Evolutionary conservation across 2,888 invertebrate species (phyloP), one percentile per base, ranked within the genome.

Genomic region (Lottia gigantea): DNA sequence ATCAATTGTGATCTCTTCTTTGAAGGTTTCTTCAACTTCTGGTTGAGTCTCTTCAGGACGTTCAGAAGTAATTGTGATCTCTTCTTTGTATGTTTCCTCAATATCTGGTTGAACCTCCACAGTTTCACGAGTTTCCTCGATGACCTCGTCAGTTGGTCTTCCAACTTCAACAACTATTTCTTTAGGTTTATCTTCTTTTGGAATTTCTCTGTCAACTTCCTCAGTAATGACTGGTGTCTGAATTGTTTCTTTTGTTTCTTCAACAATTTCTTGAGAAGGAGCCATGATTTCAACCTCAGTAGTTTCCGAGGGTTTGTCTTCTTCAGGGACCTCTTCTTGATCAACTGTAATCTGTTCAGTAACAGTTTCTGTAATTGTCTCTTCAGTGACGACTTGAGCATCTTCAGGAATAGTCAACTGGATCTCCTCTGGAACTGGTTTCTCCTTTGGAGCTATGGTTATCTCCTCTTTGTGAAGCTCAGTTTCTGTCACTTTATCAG

Each of bases 111-210:
- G 49, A 40, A 23, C 11, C 68, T 64, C 49, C 46, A 67, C 66
- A 6, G 55, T 55, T 14, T 40, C 40, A 6, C 40, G 6, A 40
- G 40, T 40, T 40, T 40, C 40, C 40, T 40, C 55, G 19, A 23
- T 15, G n/a, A 55, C 12, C n/a, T 55, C 55, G 1, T 55, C 55
- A 55, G 23, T 12, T n/a, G 55, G 55, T 16, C 12, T 55, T 40
- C 11, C 40, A 40, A 11, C 7, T 40, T 40, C 40, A 40, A 40
- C 40, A 15, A 66, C 40, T 0, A 71, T 40, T 65, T 71, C 75
- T 63, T 64, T 68, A 45, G 61, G 26, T 63, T 67, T 70, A 45
- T 69, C 71, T 55, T 68, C 68, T 55, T 71, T 67, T 46, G 73
- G 73, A 64, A 67, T 47, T 47, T 78, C 72, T 67, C 71, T 68